Percentiles rank a stretch among this genome's conserved stretches.
Conservation (phyloP, 2,113 vertebrate species). For the Anseranas semipalmata region DNA sequence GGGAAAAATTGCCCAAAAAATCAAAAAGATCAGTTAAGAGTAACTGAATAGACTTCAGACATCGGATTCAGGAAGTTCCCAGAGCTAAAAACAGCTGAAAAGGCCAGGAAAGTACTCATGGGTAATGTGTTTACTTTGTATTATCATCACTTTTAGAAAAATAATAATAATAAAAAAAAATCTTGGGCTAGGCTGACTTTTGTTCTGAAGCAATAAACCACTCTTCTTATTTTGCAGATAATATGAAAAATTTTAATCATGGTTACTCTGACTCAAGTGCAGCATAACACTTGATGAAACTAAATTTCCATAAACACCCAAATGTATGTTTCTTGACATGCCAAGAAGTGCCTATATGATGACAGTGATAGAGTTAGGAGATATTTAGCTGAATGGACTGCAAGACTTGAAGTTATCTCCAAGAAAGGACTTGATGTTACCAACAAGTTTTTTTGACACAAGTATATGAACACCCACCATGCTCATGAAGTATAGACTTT, state of each 20-base stretch:
- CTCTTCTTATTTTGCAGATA: background rate
- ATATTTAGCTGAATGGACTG: background rate
- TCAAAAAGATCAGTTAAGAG: background rate
- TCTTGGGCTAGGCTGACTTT: background rate
- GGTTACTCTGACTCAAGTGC: background rate
- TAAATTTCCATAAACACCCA: background rate
- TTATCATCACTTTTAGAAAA: background rate
- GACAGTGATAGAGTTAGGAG: background rate
- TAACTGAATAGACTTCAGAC: background rate
- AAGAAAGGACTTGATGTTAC: background rate
- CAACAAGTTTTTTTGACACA: background rate
- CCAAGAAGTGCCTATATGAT: background rate
- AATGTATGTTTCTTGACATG: background rate
- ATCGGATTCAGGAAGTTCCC: background rate
- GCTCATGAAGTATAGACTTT: background rate
- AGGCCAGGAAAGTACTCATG: background rate
- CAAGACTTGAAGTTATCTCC: background rate
- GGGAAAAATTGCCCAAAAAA: background rate
- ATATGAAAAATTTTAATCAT: background rate
- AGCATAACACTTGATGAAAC: background rate
- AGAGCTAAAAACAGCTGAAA: background rate
- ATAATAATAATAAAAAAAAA: background rate
- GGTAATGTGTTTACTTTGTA: background rate
- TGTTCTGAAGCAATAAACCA: background rate
- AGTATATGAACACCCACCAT: background rate